These are phyloP conservation scores for Megatriorchis doriae DNA, from an alignment of 2,113 vertebrate genomes.

Conservation along the genomic window DNA sequence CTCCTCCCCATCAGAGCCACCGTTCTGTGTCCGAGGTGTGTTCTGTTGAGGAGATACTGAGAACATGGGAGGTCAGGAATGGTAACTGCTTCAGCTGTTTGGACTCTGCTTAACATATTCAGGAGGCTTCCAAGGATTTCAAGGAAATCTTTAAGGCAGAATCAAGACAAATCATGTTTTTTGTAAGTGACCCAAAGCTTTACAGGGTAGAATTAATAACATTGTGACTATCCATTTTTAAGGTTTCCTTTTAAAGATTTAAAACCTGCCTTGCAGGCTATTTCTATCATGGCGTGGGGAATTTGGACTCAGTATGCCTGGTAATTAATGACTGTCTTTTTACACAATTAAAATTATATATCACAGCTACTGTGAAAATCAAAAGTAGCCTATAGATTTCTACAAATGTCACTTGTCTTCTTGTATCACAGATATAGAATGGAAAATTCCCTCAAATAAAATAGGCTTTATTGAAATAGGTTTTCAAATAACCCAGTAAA, in stretches of 20 bases:
- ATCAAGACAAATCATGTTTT: constrained; percentile 9
- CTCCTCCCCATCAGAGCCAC: neutral
- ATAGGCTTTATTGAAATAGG: neutral
- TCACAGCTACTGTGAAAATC: neutral
- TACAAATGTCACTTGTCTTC: neutral
- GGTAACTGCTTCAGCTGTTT: neutral
- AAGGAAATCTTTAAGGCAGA: neutral
- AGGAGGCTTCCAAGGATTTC: neutral
- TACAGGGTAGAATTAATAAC: neutral
- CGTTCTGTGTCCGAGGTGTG: neutral
- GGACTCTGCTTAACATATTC: neutral
- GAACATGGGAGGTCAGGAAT: neutral
- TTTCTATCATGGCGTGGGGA: neutral
- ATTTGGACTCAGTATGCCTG: neutral
- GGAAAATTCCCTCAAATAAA: neutral
- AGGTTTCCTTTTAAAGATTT: neutral
- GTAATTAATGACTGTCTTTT: neutral
- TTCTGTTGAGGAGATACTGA: neutral
- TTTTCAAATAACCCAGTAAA: neutral
- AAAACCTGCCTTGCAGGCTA: neutral
- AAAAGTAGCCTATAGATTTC: neutral
- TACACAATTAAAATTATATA: neutral
- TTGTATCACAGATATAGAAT: neutral
- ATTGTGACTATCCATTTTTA: neutral
- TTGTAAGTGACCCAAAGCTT: constrained; percentile 17